Evolutionary conservation across 2,888 invertebrate species (phyloP).

Genomic region (Calameuta pallipes): DNA sequence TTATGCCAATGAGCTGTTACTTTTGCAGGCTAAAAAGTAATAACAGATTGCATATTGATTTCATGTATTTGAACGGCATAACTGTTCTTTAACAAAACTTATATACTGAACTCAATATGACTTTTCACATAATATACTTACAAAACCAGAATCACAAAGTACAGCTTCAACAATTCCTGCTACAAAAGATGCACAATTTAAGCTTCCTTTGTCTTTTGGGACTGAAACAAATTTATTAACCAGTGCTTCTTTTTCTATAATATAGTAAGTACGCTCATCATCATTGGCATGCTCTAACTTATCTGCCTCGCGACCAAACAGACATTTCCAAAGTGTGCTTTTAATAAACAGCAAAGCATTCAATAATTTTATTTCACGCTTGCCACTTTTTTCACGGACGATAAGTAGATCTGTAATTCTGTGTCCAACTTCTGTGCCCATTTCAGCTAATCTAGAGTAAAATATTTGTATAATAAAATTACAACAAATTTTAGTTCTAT

Average conservation of each 20-base stretch:
- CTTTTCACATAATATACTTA: constrained; percentile 70
- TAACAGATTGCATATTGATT: constrained; percentile 12
- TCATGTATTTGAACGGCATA: not conserved
- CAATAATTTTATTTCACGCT: constrained; percentile 93
- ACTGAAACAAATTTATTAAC: constrained; percentile 98
- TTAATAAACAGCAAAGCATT: constrained; percentile 96
- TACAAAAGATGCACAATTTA: constrained; percentile 98
- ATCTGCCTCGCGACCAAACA: constrained; percentile 98
- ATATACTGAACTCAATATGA: not conserved
- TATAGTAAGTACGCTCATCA: constrained; percentile 97
- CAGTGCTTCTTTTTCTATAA: constrained; percentile 97
- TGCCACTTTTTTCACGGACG: constrained; percentile 91
- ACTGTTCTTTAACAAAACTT: not conserved
- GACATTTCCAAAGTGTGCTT: constrained; percentile 96
- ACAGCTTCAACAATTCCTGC: constrained; percentile 98
- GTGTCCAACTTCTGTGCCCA: constrained; percentile 95
- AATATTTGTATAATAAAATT: constrained; percentile 12
- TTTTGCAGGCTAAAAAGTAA: constrained; percentile 86
- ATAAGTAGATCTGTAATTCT: constrained; percentile 94
- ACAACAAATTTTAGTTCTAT: not conserved
- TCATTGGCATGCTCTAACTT: constrained; percentile 98
- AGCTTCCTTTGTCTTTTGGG: constrained; percentile 95
- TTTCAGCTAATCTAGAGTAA: constrained; percentile 83
- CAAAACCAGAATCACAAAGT: constrained; percentile 93
- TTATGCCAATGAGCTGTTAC: constrained; percentile 99